Conservation (phyloP, 23 tunicate genomes). For the Halocynthia aurantium region DNA sequence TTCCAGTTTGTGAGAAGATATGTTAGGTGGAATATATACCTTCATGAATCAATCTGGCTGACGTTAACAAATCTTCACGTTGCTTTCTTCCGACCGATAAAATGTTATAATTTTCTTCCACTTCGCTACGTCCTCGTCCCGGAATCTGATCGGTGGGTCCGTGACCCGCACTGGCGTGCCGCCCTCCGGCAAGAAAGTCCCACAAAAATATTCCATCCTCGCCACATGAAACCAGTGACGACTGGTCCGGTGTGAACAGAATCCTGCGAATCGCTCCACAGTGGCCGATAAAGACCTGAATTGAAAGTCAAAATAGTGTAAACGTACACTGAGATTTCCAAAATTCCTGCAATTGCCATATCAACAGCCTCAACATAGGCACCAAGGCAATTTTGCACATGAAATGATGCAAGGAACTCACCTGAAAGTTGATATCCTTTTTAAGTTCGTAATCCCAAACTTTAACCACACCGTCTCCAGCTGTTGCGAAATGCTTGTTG, state of each 20-base stretch:
- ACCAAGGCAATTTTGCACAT: neutral
- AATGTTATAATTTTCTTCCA: slow-evolving; percentile 1
- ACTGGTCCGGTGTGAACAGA: slow-evolving; percentile 59
- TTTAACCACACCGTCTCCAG: slow-evolving; percentile 75
- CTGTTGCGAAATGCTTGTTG: slow-evolving; percentile 54
- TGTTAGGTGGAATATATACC: neutral
- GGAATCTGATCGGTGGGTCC: neutral
- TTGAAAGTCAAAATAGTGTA: neutral
- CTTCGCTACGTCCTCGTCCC: neutral
- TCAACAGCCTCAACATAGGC: neutral
- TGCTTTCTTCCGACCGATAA: slow-evolving; percentile 23
- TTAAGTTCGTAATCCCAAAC: slow-evolving; percentile 86
- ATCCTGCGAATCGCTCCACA: slow-evolving; percentile 40
- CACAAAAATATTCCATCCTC: slow-evolving; percentile 67
- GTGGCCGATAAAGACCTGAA: slow-evolving; percentile 83
- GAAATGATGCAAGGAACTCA: neutral
- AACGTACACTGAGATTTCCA: neutral
- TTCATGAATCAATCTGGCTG: slow-evolving; percentile 12
- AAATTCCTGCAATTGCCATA: neutral
- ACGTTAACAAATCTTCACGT: neutral
- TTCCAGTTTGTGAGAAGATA: too few relatives aligned
- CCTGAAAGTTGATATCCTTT: slow-evolving; percentile 65
- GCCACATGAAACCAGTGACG: slow-evolving; percentile 43
- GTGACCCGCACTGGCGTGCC: neutral
- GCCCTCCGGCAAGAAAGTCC: slow-evolving; percentile 43